Percentiles rank a stretch among this genome's conserved stretches.
These are phyloP conservation scores for Coturnix japonica DNA, from an alignment of 2,113 vertebrate species.

Conservation along the genomic window DNA sequence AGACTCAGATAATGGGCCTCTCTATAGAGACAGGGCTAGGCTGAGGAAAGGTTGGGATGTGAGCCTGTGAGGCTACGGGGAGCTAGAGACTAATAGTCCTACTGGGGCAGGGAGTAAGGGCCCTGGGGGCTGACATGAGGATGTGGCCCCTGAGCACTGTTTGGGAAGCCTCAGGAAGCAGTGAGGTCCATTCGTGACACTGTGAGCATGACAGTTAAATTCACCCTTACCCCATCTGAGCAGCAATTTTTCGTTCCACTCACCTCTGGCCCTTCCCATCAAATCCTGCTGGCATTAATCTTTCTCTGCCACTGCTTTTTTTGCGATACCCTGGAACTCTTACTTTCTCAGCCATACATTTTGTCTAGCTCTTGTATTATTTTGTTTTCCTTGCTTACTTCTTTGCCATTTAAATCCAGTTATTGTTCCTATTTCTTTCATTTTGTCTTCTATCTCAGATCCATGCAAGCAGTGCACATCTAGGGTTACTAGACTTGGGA, in stretches of 20 bases:
- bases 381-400: neutral
- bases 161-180: accelerated
- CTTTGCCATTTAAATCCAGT: neutral
- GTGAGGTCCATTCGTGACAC: neutral
- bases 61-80: accelerated
- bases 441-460: neutral
- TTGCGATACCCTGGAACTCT: neutral
- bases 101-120: neutral
- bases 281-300: neutral
- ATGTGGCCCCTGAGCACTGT: neutral
- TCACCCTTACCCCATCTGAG: accelerated
- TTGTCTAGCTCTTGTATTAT: neutral
- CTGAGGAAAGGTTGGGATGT: accelerated
- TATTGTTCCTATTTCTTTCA: accelerated
- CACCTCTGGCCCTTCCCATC: neutral
- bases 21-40: neutral
- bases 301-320: neutral
- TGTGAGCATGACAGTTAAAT: neutral
- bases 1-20: neutral
- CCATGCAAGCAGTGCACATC: neutral
- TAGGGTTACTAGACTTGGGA: neutral
- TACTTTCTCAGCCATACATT: neutral
- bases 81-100: accelerated
- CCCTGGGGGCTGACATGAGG: neutral
- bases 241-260: neutral